Percentiles rank a stretch among this genome's conserved stretches.
phyloP scores from a whole-genome alignment of 2,888 invertebrate species.

The Sinotaia quadrata region DNA sequence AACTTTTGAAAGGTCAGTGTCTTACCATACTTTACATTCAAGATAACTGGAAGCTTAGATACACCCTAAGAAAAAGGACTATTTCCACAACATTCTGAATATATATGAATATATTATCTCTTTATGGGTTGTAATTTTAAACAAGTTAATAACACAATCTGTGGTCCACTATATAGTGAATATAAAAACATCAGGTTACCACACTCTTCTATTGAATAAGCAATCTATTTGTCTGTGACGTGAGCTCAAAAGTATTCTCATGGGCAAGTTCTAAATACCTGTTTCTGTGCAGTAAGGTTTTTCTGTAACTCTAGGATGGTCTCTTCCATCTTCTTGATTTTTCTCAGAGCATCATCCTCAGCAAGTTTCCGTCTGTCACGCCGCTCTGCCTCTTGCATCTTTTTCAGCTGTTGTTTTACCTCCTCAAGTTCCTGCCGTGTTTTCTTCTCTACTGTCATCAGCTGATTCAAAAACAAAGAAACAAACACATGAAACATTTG shows the following conservation, averaged over 20 bases:
- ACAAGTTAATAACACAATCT: background rate
- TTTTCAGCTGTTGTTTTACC: constrained; percentile 75
- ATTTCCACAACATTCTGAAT: no score
- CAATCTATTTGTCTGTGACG: background rate
- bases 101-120: no score
- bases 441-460: constrained; percentile 94
- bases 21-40: no score
- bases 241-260: no score
- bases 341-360: constrained; percentile 93
- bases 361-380: constrained; percentile 89
- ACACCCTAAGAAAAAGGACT: no score
- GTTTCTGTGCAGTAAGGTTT: constrained; percentile 82
- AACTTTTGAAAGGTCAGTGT: no score
- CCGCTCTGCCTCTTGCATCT: constrained; percentile 86
- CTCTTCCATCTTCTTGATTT: constrained; percentile 95
- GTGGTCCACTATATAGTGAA: background rate
- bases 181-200: background rate
- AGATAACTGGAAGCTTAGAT: no score
- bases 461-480: constrained; percentile 41
- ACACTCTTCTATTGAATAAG: background rate
- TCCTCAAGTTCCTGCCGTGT: constrained; percentile 92
- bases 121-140: no score
- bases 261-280: no score
- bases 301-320: constrained; percentile 93
- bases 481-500: no score